These are phyloP conservation scores for Nothobranchius kuhntae DNA, from an alignment of 2,113 vertebrate genomes.

Conservation along the genomic window DNA sequence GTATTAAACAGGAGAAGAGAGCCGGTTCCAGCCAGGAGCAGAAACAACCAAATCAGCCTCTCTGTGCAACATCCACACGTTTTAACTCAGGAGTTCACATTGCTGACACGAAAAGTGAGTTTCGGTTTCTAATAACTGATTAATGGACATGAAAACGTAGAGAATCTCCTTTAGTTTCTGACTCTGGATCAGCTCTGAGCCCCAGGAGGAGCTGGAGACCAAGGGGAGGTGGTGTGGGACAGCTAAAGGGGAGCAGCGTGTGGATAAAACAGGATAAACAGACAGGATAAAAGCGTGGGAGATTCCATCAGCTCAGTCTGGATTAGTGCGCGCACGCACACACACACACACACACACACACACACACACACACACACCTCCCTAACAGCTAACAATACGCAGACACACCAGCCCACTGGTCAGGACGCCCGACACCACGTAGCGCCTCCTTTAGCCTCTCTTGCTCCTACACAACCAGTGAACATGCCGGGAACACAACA, in stretches of 20 bases:
- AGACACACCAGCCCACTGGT: slow-evolving; percentile 51
- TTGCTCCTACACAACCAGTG: slow-evolving; percentile 15
- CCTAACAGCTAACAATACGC: slow-evolving; percentile 58
- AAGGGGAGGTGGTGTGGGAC: slow-evolving; percentile 7
- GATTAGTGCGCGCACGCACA: slow-evolving; percentile 46
- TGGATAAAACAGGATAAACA: too few species aligned
- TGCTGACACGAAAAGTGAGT: neutral
- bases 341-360: neutral
- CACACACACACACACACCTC: neutral
- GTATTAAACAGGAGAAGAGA: too few species aligned
- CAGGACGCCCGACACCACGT: slow-evolving; percentile 50
- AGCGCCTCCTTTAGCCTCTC: slow-evolving; percentile 42
- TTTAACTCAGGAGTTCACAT: too few species aligned
- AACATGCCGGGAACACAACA: too few species aligned
- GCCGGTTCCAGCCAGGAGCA: too few species aligned
- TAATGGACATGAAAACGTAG: slow-evolving; percentile 24
- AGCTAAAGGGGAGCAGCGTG: slow-evolving; percentile 40
- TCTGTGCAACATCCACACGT: too few species aligned
- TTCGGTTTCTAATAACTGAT: slow-evolving; percentile 33
- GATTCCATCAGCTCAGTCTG: slow-evolving; percentile 30
- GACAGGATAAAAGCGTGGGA: slow-evolving; percentile 8
- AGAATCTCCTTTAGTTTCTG: slow-evolving; percentile 16
- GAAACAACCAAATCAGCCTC: too few species aligned
- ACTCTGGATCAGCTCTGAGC: slow-evolving; percentile 20
- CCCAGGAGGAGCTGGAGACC: neutral